Conservation (phyloP, 2,888 invertebrate genomes). For the Glyphotaelius pellucidus region DNA sequence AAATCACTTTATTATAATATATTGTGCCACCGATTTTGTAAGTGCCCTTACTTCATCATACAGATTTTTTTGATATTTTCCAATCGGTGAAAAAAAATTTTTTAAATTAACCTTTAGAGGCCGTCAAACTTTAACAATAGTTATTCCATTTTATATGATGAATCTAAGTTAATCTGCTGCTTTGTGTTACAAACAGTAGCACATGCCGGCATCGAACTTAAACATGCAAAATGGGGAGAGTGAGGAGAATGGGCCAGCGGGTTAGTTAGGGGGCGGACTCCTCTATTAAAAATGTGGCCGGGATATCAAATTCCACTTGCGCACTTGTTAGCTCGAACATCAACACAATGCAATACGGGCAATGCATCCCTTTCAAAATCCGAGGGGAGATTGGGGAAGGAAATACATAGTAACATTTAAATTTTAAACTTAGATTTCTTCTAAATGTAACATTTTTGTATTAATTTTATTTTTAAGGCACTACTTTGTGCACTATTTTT, state of each 20-base stretch:
- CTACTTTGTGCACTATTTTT: too few species aligned
- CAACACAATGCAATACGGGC: constrained; percentile 44
- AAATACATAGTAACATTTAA: not conserved
- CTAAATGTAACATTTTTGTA: too few species aligned
- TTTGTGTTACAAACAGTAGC: constrained; percentile 35
- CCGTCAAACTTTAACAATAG: not conserved
- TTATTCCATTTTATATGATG: not conserved
- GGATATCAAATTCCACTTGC: constrained; percentile 77
- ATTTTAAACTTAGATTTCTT: not conserved
- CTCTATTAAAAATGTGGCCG: constrained; percentile 78
- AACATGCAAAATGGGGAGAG: constrained; percentile 5
- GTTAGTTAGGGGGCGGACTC: constrained; percentile 38
- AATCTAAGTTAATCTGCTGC: not conserved
- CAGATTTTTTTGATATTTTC: too few species aligned
- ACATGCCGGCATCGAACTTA: constrained; percentile 46
- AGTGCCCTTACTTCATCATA: too few species aligned
- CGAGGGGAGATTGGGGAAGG: not conserved
- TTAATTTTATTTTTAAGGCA: too few species aligned
- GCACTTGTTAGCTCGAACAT: constrained; percentile 64
- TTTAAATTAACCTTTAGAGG: not conserved
- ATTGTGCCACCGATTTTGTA: too few species aligned
- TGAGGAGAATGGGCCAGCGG: constrained; percentile 8
- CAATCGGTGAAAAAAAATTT: not conserved
- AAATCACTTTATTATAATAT: too few species aligned
- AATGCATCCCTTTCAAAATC: constrained; percentile 24